Base-by-base conservation (phyloP, 2,888 invertebrate genomes). In the Nasonia oneida region DNA sequence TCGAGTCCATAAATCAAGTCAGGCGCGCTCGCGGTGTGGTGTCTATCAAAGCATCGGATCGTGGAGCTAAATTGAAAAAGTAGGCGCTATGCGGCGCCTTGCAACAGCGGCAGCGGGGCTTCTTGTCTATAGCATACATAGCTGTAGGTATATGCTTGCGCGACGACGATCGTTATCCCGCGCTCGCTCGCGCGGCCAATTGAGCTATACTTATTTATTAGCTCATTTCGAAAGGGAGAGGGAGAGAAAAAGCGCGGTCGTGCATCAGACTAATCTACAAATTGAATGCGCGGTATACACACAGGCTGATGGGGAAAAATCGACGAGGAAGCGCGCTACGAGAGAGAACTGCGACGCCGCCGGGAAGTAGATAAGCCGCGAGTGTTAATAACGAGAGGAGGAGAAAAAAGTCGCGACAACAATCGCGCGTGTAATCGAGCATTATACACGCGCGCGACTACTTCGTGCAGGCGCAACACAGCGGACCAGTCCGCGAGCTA, bases 21-120 rank as follows among this genome's bases (percentile, higher is more conserved):
- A 0, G 10, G 50, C 64, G 29, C 33, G 70, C 77, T 10, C 3
- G 8, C 37, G 15, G 61, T 23, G 70, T 18, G 18, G 57, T 53
- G 82, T 82, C 82, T 82, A 76, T 82, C 82, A 76, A 47, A 61
- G 47, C 50, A 67, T 82, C 82, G 82, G 82, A 67, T 82, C 81
- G 70, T 23, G 79, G 23, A 33, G 80, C 29, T 47, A 76, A 82
- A 82, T 82, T 76, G 82, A 82, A 82, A 82, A 76, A 82, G 81
- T 50, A 15, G 23, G 23, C 74, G 74, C 42, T 67, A 29, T 29
- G 57, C 57, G 18, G 57, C 33, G 1, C 39, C 39, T 29, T 23
- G 39, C 77, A 39, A 47, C 70, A 50, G 70, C 70, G 2, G 3
- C 67, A 14, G 79, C 47, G 47, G 74, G 8, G 23, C 47, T 47